Conservation (phyloP, 2,888 invertebrate species). For the Drosophila colorata region DNA sequence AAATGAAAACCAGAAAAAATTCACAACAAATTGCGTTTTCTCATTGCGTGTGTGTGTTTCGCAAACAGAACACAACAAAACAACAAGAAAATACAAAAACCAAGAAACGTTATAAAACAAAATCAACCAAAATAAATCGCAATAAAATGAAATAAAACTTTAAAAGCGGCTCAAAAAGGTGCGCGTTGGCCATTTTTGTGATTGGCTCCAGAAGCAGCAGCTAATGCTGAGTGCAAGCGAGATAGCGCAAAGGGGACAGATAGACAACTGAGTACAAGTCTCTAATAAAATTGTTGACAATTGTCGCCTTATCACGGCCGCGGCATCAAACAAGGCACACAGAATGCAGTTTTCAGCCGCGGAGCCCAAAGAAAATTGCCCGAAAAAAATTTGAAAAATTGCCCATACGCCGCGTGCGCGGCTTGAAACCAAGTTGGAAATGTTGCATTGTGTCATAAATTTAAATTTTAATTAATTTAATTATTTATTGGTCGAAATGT, state of each 20-base stretch:
- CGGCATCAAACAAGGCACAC: constrained; percentile 70
- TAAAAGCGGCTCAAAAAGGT: constrained; percentile 73
- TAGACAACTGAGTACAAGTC: constrained; percentile 9
- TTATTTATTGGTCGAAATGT: constrained; percentile 73
- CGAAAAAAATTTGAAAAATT: constrained; percentile 33
- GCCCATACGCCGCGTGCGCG: constrained; percentile 70
- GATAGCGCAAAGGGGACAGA: constrained; percentile 1
- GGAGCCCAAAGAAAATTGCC: constrained; percentile 46
- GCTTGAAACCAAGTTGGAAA: constrained; percentile 36
- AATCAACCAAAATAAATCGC: constrained; percentile 55
- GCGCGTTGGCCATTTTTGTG: constrained; percentile 74
- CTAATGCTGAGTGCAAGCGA: constrained; percentile 16
- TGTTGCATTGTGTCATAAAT: constrained; percentile 73
- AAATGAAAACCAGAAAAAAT: constrained; percentile 74
- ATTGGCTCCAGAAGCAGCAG: constrained; percentile 66
- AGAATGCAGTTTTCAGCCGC: constrained; percentile 64
- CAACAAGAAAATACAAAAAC: constrained; percentile 30
- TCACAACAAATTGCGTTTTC: constrained; percentile 77
- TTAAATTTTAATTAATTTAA: constrained; percentile 81
- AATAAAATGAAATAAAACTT: constrained; percentile 68
- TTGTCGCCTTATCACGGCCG: constrained; percentile 79
- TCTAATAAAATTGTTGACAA: constrained; percentile 80
- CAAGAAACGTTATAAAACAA: constrained; percentile 39
- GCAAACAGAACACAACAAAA: constrained; percentile 59
- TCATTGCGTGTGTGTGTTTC: constrained; percentile 57